Base-by-base conservation (phyloP, 2,888 invertebrate genomes). In the Neoascia interrupta region DNA sequence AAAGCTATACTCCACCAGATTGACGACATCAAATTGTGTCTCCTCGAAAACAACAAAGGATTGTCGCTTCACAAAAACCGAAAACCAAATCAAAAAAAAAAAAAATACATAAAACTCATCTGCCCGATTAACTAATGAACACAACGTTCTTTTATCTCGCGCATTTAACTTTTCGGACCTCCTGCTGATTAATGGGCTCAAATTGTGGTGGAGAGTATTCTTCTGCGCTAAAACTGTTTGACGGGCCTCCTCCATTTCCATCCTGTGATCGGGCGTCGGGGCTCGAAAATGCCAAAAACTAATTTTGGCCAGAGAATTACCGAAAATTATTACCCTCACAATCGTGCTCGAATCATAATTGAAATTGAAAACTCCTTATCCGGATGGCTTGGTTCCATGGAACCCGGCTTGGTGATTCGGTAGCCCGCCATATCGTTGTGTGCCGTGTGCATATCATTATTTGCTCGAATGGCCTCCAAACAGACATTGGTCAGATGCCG, bases 101-200 rank as follows among this genome's bases (percentile, higher is more conserved):
- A 19, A 31, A 36, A 15, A 31, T 5, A 34, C 18, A 28, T 28
- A 60, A 47, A 66, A 79, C 72, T 73, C 73, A 79, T 79, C 61
- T 45, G 56, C 66, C 73, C 73, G 79, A 79, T 79, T 79, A 68
- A 73, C 79, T 79, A 79, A 79, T 79, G 79, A 79, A 73, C 79
- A 73, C 61, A 79, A 68, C 73, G 73, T 79, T 61, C 81, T 56
- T 75, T 81, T 81, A 82, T 82, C 82, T 81, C 73, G 73, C 80
- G 70, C 80, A 81, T 81, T 82, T 82, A 80, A 82, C 82, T 82
- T 79, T 79, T 79, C 80, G 66, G 81, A 80, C 82, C 82, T 81
- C 82, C 82, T 81, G 81, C 81, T 75, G 82, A 81, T 82, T 82
- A 82, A 82, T 82, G 80, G 80, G 81, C 81, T 82, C 82, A 82